Conservation (phyloP, 2,113 vertebrate species). For the Herpetotheres cachinnans region DNA sequence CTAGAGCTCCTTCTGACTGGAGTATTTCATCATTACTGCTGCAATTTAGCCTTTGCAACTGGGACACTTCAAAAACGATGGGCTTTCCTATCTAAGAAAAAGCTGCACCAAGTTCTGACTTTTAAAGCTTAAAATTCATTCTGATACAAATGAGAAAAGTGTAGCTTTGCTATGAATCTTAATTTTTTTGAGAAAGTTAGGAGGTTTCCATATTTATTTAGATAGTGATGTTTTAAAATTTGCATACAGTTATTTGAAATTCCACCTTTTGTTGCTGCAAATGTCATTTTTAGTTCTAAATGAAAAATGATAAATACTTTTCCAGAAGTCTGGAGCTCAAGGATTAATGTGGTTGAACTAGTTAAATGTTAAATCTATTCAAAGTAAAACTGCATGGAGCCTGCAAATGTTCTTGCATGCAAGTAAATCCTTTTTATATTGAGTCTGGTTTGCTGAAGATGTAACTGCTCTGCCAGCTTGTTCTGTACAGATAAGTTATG, state of each 20-base stretch:
- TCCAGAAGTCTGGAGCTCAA: conserved; percentile 2
- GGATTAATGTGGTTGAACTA: conserved; percentile 51
- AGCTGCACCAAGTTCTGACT: background rate
- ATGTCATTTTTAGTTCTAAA: conserved; percentile 32
- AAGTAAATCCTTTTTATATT: conserved; percentile 62
- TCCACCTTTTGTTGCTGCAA: conserved; percentile 30
- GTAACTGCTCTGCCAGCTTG: conserved; percentile 25
- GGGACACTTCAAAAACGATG: conserved; percentile 13
- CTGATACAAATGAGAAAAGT: background rate
- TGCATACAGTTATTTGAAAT: conserved; percentile 35
- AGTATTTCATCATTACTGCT: conserved; percentile 33
- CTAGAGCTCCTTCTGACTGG: conserved; percentile 10
- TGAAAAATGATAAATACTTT: conserved; percentile 25
- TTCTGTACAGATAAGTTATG: conserved; percentile 42
- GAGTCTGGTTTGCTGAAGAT: conserved; percentile 29
- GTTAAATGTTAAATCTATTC: conserved; percentile 66
- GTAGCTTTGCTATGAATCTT: background rate
- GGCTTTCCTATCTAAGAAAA: conserved; percentile 25
- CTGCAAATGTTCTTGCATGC: conserved; percentile 33
- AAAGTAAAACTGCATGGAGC: conserved; percentile 35
- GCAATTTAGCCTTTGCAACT: conserved; percentile 26
- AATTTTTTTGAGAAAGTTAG: background rate
- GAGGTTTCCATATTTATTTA: conserved; percentile 38
- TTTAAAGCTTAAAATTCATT: conserved; percentile 18
- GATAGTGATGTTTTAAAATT: conserved; percentile 29